phyloP scores from a whole-genome alignment of 2,888 invertebrate genomes.

The Sphaeridia pumilis region DNA sequence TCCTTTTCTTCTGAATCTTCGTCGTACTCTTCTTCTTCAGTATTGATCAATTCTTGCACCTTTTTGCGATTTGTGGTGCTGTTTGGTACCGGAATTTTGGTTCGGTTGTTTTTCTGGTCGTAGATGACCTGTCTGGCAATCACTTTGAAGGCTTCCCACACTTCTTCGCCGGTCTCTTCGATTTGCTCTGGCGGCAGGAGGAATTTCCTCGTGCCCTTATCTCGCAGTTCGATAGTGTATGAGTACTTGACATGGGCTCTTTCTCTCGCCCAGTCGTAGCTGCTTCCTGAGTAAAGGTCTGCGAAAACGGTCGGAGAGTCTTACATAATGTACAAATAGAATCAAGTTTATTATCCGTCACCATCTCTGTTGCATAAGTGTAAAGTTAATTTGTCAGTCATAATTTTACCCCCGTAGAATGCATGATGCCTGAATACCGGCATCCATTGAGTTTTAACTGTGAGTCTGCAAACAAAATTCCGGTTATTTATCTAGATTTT shows the following conservation, averaged over 20 bases:
- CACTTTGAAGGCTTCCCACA: constrained; percentile 34
- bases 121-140: constrained; percentile 19
- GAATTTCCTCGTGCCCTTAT: constrained; percentile 28
- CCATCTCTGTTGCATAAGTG: too few species aligned
- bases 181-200: constrained; percentile 29
- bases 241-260: constrained; percentile 25
- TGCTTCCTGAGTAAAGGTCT: constrained; percentile 29
- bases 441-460: too few species aligned
- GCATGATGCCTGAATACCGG: too few species aligned
- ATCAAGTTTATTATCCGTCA: too few species aligned
- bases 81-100: not conserved
- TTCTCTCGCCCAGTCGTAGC: constrained; percentile 30
- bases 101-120: not conserved
- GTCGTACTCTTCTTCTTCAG: constrained; percentile 9
- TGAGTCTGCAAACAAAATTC: too few species aligned
- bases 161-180: constrained; percentile 27
- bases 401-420: too few species aligned
- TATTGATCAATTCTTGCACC: too few species aligned
- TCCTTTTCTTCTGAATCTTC: too few species aligned
- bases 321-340: too few species aligned
- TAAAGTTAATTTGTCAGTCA: too few species aligned
- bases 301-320: too few species aligned
- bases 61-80: not conserved
- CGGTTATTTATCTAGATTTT: too few species aligned
- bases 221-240: constrained; percentile 29